Percentiles rank a stretch among this genome's conserved stretches.
Evolutionary conservation across 2,888 invertebrate species (phyloP).

Genomic region (Metellina segmentata): DNA sequence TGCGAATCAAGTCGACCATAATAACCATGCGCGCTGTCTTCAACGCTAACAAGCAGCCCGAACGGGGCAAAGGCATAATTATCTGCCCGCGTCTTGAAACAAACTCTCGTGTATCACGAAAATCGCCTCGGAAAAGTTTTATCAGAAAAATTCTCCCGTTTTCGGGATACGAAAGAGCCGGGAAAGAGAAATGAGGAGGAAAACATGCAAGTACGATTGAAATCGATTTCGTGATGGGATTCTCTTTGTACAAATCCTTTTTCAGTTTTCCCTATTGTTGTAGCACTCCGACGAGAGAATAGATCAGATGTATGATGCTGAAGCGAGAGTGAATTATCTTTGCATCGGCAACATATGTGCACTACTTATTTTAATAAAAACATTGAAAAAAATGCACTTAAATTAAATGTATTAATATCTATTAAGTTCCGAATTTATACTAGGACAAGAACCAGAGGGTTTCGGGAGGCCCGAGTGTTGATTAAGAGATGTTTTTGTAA

Average conservation of each 20-base stretch:
- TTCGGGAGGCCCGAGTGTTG: too few species aligned
- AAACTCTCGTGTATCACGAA: conserved; percentile 2
- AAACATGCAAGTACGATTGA: neutral
- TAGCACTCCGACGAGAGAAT: too few species aligned
- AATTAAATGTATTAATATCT: too few species aligned
- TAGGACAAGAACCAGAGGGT: too few species aligned
- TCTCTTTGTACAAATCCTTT: neutral
- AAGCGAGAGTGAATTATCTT: too few species aligned
- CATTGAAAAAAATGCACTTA: too few species aligned
- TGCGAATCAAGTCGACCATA: neutral
- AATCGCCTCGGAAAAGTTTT: conserved; percentile 12
- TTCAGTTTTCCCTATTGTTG: too few species aligned
- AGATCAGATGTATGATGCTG: too few species aligned
- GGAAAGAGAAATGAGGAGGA: neutral
- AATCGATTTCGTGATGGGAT: neutral
- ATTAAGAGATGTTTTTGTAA: too few species aligned
- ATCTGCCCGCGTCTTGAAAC: neutral
- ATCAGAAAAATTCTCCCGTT: conserved; percentile 24
- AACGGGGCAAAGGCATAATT: neutral
- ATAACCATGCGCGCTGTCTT: neutral
- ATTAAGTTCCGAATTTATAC: too few species aligned
- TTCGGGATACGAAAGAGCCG: neutral
- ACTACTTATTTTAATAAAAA: too few species aligned
- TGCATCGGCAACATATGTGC: too few species aligned
- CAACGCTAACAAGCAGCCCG: conserved; percentile 7